Evolutionary conservation across 1,140 invertebrate species (phyloP).

Genomic region (Sitobion miscanthi): DNA sequence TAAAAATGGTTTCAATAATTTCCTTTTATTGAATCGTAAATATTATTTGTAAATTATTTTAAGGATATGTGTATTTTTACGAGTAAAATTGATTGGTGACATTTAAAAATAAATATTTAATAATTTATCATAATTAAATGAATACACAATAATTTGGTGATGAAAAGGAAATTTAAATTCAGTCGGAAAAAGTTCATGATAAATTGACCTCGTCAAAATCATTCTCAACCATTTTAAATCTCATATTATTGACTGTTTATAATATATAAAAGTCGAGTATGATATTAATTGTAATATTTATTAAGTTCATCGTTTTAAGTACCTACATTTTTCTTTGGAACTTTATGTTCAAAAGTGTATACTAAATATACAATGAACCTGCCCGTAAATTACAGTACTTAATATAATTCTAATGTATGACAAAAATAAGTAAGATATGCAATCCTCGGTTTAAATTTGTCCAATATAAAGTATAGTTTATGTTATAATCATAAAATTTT

Average conservation of each 20-base stretch:
- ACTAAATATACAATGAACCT: neutral
- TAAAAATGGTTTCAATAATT: constrained; percentile 1
- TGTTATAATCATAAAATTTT: neutral
- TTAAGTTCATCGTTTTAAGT: neutral
- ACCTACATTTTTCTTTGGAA: neutral
- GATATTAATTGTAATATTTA: constrained; percentile 3
- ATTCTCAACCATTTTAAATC: constrained; percentile 10
- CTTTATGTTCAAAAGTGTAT: neutral
- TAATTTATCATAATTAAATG: constrained; percentile 29
- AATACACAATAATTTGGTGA: neutral
- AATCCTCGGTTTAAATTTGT: neutral
- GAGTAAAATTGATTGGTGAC: neutral
- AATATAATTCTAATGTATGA: neutral
- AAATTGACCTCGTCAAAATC: constrained; percentile 28
- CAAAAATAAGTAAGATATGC: neutral
- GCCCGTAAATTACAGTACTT: neutral
- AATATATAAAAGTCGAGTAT: constrained; percentile 8
- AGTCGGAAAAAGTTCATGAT: neutral
- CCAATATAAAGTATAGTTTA: neutral
- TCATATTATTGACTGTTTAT: constrained; percentile 1
- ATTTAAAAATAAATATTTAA: neutral
- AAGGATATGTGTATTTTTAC: neutral
- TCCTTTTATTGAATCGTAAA: neutral
- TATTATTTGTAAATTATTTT: constrained; percentile 9
- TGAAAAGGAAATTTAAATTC: neutral